Evolutionary conservation across 2,797 vertebrate species (phyloP).

Genomic region (Urophycis tenuis): DNA sequence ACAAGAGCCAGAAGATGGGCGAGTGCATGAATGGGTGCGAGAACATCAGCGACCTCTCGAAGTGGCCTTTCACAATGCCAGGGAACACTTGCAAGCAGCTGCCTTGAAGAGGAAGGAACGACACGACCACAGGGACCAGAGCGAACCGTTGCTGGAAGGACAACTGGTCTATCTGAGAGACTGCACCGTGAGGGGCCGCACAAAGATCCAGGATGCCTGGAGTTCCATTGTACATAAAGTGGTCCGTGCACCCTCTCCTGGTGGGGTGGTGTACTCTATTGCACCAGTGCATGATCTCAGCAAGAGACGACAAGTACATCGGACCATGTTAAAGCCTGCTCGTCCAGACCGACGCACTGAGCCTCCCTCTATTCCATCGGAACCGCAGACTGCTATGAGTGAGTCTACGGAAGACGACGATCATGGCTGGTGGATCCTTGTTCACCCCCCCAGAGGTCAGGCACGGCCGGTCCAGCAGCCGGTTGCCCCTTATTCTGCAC

Average conservation of each 20-base stretch:
- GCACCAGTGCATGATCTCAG: too few relatives aligned
- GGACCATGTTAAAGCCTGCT: too few relatives aligned
- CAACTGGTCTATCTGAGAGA: conserved; percentile 7
- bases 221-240: neutral
- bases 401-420: too few relatives aligned
- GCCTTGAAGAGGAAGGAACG: neutral
- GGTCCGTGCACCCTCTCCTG: neutral
- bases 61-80: conserved; percentile 4
- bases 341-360: too few relatives aligned
- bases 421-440: too few relatives aligned
- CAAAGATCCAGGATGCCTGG: conserved; percentile 20
- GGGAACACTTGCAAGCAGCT: neutral
- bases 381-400: too few relatives aligned
- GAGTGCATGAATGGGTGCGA: neutral
- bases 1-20: neutral
- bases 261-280: neutral
- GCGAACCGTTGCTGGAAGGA: neutral
- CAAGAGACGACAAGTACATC: too few relatives aligned
- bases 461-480: too few relatives aligned
- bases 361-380: too few relatives aligned
- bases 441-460: too few relatives aligned
- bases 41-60: neutral
- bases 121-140: neutral
- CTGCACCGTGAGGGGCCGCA: neutral
- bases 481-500: too few relatives aligned